phyloP scores from a whole-genome alignment of 2,113 vertebrate species.

The Xiphias gladius region DNA sequence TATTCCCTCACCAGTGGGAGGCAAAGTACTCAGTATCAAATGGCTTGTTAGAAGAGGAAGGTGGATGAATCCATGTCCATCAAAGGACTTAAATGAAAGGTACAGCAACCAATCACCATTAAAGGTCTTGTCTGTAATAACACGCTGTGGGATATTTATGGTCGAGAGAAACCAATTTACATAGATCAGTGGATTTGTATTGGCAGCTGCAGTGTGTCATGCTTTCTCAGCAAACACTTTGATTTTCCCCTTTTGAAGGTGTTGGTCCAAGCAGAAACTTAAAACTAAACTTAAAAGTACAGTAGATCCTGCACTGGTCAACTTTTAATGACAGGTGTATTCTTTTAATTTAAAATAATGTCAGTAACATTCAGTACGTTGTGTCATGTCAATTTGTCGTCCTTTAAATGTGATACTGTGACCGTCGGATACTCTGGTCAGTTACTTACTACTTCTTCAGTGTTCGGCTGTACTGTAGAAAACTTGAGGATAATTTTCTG shows the following conservation, averaged over 20 bases:
- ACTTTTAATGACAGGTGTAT: slow-evolving; percentile 7
- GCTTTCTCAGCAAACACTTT: slow-evolving; percentile 50
- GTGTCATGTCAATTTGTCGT: neutral
- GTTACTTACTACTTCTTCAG: neutral
- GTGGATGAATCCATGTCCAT: slow-evolving; percentile 44
- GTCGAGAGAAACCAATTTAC: slow-evolving; percentile 39
- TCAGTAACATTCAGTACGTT: slow-evolving; percentile 1
- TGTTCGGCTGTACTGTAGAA: neutral
- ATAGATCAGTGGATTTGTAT: slow-evolving; percentile 27
- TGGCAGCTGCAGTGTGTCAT: slow-evolving; percentile 14
- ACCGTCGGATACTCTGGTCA: neutral
- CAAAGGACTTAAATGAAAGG: slow-evolving; percentile 55
- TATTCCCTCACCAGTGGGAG: slow-evolving; percentile 11
- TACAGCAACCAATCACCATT: slow-evolving; percentile 11
- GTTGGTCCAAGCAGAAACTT: slow-evolving; percentile 17
- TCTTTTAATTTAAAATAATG: slow-evolving; percentile 10
- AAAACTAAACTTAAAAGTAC: slow-evolving; percentile 8
- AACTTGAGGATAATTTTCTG: neutral
- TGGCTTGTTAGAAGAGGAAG: slow-evolving; percentile 23
- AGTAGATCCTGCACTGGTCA: neutral
- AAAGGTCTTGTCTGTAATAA: slow-evolving; percentile 57
- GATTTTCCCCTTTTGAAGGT: slow-evolving; percentile 60
- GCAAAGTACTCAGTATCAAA: slow-evolving; percentile 31
- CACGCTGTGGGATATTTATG: slow-evolving; percentile 11
- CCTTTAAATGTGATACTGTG: neutral